These are phyloP conservation scores for Magallana nippona DNA, from an alignment of 2,888 invertebrate genomes.

Conservation along the genomic window DNA sequence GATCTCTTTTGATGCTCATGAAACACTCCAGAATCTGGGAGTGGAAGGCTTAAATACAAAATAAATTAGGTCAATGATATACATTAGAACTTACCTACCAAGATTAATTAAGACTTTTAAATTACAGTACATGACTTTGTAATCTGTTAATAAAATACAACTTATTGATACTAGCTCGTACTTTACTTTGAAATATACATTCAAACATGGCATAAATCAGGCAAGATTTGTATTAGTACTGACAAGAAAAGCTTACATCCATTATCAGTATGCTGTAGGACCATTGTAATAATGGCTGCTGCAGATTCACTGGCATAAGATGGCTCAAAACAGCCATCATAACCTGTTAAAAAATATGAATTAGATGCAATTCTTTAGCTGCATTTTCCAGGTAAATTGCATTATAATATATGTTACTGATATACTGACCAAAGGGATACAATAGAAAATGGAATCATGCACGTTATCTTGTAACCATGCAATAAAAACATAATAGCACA, in stretches of 20 bases:
- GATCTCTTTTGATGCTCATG: slow-evolving; percentile 94
- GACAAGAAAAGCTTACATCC: slow-evolving; percentile 84
- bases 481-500: neutral
- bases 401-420: too few species aligned
- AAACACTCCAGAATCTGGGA: slow-evolving; percentile 97
- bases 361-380: neutral
- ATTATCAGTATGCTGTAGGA: slow-evolving; percentile 96
- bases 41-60: slow-evolving; percentile 88
- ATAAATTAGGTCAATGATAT: neutral
- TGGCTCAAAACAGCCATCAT: slow-evolving; percentile 72
- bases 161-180: neutral
- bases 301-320: slow-evolving; percentile 79
- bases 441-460: neutral
- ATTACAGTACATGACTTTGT: too few species aligned
- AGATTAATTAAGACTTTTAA: too few species aligned
- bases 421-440: neutral
- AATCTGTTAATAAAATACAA: neutral
- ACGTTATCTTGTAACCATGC: neutral
- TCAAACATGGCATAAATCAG: neutral
- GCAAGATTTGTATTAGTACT: neutral
- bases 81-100: too few species aligned
- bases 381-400: too few species aligned
- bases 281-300: slow-evolving; percentile 95
- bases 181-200: too few species aligned
- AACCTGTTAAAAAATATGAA: slow-evolving; percentile 58